phyloP scores from a whole-genome alignment of 2,888 invertebrate genomes.

The Hofmannophila pseudospretella region DNA sequence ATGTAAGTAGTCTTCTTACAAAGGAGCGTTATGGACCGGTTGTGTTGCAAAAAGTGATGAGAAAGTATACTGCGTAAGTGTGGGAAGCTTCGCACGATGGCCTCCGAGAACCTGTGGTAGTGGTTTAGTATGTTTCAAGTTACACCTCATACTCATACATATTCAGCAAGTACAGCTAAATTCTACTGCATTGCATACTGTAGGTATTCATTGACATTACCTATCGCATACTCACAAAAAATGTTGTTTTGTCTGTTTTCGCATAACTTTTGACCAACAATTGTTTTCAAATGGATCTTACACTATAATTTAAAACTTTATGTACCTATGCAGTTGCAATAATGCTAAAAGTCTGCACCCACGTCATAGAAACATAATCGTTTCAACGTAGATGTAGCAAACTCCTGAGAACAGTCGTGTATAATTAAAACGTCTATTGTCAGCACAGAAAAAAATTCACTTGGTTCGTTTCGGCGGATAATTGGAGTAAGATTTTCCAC shows the following conservation, averaged over 20 bases:
- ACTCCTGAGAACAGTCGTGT: constrained; percentile 10
- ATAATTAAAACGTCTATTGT: constrained; percentile 27
- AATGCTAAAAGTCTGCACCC: not conserved
- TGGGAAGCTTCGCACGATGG: constrained; percentile 60
- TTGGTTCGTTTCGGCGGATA: constrained; percentile 41
- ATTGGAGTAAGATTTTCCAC: constrained; percentile 59
- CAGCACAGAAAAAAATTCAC: constrained; percentile 20
- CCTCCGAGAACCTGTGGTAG: constrained; percentile 15
- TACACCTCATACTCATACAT: too few relatives aligned
- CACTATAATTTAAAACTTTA: too few relatives aligned
- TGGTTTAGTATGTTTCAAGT: too few relatives aligned
- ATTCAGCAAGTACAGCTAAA: too few relatives aligned
- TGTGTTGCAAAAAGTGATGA: constrained; percentile 33
- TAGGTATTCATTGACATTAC: too few relatives aligned
- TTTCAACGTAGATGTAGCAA: constrained; percentile 8
- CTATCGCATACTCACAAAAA: too few relatives aligned
- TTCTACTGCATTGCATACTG: too few relatives aligned
- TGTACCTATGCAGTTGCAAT: too few relatives aligned
- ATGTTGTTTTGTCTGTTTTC: too few relatives aligned
- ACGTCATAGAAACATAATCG: not conserved
- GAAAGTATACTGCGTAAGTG: constrained; percentile 33
- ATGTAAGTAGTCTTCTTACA: not conserved
- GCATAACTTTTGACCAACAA: too few relatives aligned
- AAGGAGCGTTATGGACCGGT: not conserved
- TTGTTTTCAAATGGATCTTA: too few relatives aligned